These are phyloP conservation scores for Polydrusus tereticollis DNA, from an alignment of 2,888 invertebrate genomes.

Conservation along the genomic window DNA sequence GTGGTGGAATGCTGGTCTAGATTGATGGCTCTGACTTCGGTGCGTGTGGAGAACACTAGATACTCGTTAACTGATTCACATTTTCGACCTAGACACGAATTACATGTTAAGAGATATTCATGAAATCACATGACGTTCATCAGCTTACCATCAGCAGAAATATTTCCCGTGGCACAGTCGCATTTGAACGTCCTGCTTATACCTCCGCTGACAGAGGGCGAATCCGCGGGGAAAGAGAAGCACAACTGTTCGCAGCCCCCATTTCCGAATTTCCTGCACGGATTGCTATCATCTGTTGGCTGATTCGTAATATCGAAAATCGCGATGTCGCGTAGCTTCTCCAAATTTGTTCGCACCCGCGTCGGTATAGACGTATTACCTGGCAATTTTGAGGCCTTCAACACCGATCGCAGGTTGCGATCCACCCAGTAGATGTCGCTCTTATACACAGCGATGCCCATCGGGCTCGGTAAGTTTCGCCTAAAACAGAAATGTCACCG, in stretches of 20 bases:
- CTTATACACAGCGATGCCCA: conserved; percentile 91
- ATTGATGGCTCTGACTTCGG: conserved; percentile 92
- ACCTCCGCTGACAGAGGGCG: conserved; percentile 56
- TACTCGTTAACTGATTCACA: conserved; percentile 91
- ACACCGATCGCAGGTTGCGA: conserved; percentile 87
- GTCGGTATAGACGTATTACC: conserved; percentile 80
- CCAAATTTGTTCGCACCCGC: conserved; percentile 84
- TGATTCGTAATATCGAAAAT: conserved; percentile 93
- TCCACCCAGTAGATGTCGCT: conserved; percentile 95
- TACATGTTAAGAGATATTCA: background rate
- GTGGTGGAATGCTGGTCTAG: conserved; percentile 86
- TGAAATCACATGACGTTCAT: background rate
- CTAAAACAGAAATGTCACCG: conserved; percentile 6
- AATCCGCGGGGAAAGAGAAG: conserved; percentile 87
- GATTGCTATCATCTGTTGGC: conserved; percentile 85
- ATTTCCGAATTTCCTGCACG: conserved; percentile 81
- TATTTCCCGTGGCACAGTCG: conserved; percentile 91
- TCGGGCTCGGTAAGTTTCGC: conserved; percentile 90
- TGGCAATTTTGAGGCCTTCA: conserved; percentile 82
- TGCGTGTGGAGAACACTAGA: conserved; percentile 92
- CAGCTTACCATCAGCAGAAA: conserved; percentile 70
- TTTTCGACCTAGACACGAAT: conserved; percentile 65
- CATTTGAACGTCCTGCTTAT: conserved; percentile 75
- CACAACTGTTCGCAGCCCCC: conserved; percentile 96
- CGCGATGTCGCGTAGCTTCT: conserved; percentile 89